Evolutionary conservation across 2,797 vertebrate genomes (phyloP), one percentile per base, ranked within the genome.

Genomic region (Microctenopoma stevenorrisi): DNA sequence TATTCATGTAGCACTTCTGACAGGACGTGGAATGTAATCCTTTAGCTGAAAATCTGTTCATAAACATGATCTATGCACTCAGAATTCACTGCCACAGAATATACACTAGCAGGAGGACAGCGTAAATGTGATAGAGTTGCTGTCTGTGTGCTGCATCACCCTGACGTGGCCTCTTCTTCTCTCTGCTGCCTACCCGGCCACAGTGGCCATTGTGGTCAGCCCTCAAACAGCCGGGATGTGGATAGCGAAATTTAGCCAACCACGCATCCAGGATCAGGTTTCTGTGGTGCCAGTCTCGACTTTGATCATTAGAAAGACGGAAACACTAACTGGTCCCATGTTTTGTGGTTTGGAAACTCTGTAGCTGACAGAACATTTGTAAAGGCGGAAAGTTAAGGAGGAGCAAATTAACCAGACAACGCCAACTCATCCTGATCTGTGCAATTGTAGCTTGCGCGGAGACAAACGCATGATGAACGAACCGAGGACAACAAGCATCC

Each of bases 221-320:
- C 82, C 79, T 81, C 85, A 82, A 82, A 83, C 82, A 78, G 80
- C 75, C 65, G 28, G 79, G 83, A 86, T 84, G 86, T 82, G 78
- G 79, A 86, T 57, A 33, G 69, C 80, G 74, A 88, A 81, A 61
- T 89, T 49, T 65, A 81, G 72, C 72, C 79, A 57, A 79, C 90
- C 85, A 38, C 81, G 70, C 71, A 56, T 72, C 48, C 59, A 65
- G 69, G 74, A 85, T 92, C 87, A 52, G 3, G 72, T 89, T 84
- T 78, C 87, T 6, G 59, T 3, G 59, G 66, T 85, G 81, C 78
- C 79, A 74, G 79, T 69, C 59, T 76, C n/a, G 3, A 76, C 81
- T 78, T 81, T 61, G 78, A 83, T 73, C 82, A 81, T 83, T 65
- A 78, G 63, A 74, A 56, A 71, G 74, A 82, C 55, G 78, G 73